Base-by-base conservation (phyloP, 2,797 vertebrate species). In the Prionace glauca region DNA sequence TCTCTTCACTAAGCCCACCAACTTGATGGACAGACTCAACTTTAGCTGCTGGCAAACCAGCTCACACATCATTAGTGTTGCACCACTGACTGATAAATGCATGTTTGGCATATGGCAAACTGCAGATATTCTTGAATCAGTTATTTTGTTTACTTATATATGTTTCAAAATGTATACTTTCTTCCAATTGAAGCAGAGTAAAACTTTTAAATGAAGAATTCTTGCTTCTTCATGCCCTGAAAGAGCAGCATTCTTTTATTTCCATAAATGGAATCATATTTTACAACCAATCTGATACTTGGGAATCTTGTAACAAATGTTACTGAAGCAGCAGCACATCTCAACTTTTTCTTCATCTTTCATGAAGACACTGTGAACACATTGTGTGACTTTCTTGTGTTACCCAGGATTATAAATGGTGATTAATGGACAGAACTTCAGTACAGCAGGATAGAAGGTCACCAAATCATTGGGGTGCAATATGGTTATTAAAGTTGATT, bases 1-100 rank as follows among this genome's bases (percentile, higher is more conserved):
- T 32, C 32, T 92, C 7, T 92, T 92, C 36, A 62, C 32, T 67
- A 65, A 67, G n/a, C 22, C 32, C 2, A 36, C 32, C 62, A n/a
- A n/a, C n/a, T 92, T 92, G 32, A 92, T 67, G n/a, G n/a, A 90
- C 87, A 90, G 87, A 67, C 62, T 92, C 90, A 67, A 92, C 32
- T 92, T 62, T 60, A 67, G n/a, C 62, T 36, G 90, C 62, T n/a
- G 12, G 90, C n/a, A 67, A 92, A 92, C 32, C 7, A 92, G 26
- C 90, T 67, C 60, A 18, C 60, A 50, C 20, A 1, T 32, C 90
- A 62, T 90, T 56, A 22, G 16, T 65, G 90, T 20, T 1, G 8
- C 32, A 65, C 60, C 36, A 16, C 14, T 36, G 62, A 36, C 62
- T 65, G n/a, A 22, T 67, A 67, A 36, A 36, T 67, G 29, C 1